Base-by-base conservation (phyloP, 2,113 vertebrate genomes). In the Caranx ignobilis region DNA sequence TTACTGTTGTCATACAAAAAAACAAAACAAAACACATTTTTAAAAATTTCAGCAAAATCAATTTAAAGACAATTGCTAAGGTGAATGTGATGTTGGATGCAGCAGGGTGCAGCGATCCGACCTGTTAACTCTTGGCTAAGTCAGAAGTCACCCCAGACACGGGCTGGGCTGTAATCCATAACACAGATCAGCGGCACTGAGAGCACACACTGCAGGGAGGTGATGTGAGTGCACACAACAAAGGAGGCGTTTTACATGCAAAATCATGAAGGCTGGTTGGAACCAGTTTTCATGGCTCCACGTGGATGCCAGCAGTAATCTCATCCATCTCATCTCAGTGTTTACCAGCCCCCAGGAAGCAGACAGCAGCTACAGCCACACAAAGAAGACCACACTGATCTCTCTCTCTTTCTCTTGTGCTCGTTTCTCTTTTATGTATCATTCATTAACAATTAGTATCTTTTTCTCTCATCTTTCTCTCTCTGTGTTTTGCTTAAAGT, bases 221-320 rank as follows among this genome's bases (percentile, higher is more conserved):
- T 2, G 6, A 70, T 48, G 26, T 37, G 74, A 43, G 45, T 11
- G 21, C 56, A 72, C 13, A 65, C 43, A 48, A 21, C 64, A 61
- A 64, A 78, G 32, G n/a, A 60, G 21, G 26, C 55, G 18, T 76
- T 55, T 37, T 52, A 37, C 66, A 32, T 67, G 57, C n/a, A 57
- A 76, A 66, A 69, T 16, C 19, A n/a, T 35, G 7, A 68, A 35
- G 67, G 2, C 82, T 37, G 71, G 88, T 75, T 81, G 2, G 45
- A 89, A 73, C 83, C 75, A 43, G 77, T 85, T 79, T 52, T 43
- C 4, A 12, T n/a, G 63, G 26, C 67, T 63, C 35, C 62, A 61
- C 5, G 13, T 68, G 67, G 70, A 77, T 18, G 50, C 5, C n/a
- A 47, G 1, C 70, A n/a, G 75, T 86, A 74, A 88, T 82, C 57